These are phyloP conservation scores for Formica aserva DNA, from an alignment of 2,888 invertebrate genomes.

Conservation along the genomic window DNA sequence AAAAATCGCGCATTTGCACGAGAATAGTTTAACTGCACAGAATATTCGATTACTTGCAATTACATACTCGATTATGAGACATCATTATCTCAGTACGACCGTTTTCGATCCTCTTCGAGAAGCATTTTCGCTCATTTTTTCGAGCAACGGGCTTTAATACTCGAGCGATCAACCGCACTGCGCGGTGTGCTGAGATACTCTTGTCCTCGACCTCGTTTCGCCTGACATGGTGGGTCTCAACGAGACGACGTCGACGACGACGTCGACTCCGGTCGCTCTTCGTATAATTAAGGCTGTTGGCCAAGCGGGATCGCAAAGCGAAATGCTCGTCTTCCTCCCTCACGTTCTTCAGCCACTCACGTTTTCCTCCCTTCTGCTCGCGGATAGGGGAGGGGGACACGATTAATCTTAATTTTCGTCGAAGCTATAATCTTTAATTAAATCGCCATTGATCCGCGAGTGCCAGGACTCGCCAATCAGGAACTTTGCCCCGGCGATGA, in stretches of 20 bases:
- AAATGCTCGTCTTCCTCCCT: constrained; percentile 57
- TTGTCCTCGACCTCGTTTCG: constrained; percentile 73
- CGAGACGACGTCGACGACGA: constrained; percentile 14
- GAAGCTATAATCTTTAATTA: constrained; percentile 84
- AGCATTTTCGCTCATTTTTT: neutral
- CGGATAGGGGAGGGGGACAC: constrained; percentile 63
- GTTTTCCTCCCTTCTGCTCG: constrained; percentile 53
- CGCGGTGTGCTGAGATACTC: constrained; percentile 61
- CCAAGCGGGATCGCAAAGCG: constrained; percentile 68
- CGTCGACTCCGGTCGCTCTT: constrained; percentile 63
- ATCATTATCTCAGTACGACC: neutral
- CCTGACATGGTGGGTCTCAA: constrained; percentile 53
- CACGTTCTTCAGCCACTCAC: constrained; percentile 31
- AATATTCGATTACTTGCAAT: constrained; percentile 5
- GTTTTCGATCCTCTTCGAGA: neutral
- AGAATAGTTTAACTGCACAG: neutral
- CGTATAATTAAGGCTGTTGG: constrained; percentile 79
- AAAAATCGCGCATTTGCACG: neutral
- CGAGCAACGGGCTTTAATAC: neutral
- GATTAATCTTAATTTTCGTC: constrained; percentile 85
- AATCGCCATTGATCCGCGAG: constrained; percentile 83
- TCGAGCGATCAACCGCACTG: constrained; percentile 14
- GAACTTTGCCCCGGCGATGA: constrained; percentile 2
- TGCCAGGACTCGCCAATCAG: constrained; percentile 65
- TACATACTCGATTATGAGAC: neutral